Base-by-base conservation (phyloP, 2,113 vertebrate genomes). In the Hylia prasina region DNA sequence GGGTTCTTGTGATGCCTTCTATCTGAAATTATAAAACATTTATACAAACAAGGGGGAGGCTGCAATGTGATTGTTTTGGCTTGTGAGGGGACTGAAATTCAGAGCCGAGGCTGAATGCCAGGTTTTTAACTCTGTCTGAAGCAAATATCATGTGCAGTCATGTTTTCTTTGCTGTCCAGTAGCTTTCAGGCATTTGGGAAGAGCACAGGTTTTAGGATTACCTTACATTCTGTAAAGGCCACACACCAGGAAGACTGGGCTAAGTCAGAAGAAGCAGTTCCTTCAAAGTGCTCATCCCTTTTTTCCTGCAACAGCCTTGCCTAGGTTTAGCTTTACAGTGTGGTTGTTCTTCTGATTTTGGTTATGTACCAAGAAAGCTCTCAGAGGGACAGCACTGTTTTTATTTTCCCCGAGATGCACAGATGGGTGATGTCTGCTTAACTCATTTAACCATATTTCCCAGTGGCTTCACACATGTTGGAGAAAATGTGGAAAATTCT, bases 351-450 rank as follows among this genome's bases (percentile, higher is more conserved):
- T 93, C 84, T 7, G 66, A 96, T 96, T 95, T 96, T 97, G 96
- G 95, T 96, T 97, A 95, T 72, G 89, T 96, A 96, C 91, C 93
- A 96, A 96, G 93, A 96, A 96, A 96, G 89, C 93, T 91, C 95
- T 96, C 56, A 6, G 93, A 96, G 90, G 95, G 95, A 96, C 84
- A 96, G 95, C 93, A 93, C 94, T 96, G 93, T 95, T 97, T 95
- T 95, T 95, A 95, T 96, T 97, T 97, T 96, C 94, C 92, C 88
- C 13, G 48, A 96, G 95, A 96, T 92, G 94, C 95, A 96, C 93
- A 97, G 95, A 96, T 94, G 93, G 95, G 93, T 94, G 95, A 95
- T 96, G 94, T 96, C 96, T 97, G 96, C 95, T 94, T 93, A 96
- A 96, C 93, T 96, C 94, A 93, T 96, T 96, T 97, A 95, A 96